Evolutionary conservation across 1,140 invertebrate species (phyloP), one percentile per base, ranked within the genome.

Genomic region (Drosophila cardini): DNA sequence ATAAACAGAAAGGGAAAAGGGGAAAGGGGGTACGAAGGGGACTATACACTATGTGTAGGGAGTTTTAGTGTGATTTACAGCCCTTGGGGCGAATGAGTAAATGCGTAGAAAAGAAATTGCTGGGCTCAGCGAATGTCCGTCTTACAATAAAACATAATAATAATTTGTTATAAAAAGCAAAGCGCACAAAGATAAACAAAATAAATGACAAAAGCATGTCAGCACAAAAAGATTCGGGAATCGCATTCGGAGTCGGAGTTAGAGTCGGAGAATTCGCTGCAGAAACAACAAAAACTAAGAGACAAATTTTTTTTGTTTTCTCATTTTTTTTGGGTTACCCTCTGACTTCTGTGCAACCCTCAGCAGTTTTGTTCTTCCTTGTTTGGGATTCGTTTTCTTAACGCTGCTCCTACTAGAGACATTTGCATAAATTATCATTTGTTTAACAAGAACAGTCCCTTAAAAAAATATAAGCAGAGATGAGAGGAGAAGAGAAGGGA

Each of bases 341-440:
- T 53, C 61, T 9, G 16, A 11, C 13, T 34, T 45, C 18, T 64
- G 52, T 83, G 84, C 84, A 87, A 83, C 83, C 84, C 83, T 87
- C 83, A 87, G 79, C 76, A 76, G 58, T 72, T 76, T 50, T 36
- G 34, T 36, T 72, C 13, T 50, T 3, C 9, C 10, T 18, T 16
- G 34, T 43, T 36, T 13, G 50, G 50, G 50, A 15, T 46, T 3
- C 42, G 43, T 34, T 26, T 48, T 48, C 16, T 56, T 43, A 16
- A 36, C 15, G 16, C 48, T 57, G 52, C 67, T 60, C 72, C 72
- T 78, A 82, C 76, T 83, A 87, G 83, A 87, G 83, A 80, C 83
- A 87, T 87, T 87, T 87, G 83, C 83, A 87, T 87, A 89, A 87
- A 87, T 89, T 87, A 89, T 87, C 79, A 87, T 87, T 87, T 89